Evolutionary conservation across 2,797 vertebrate species (phyloP).

Genomic region (Sciurus vulgaris): DNA sequence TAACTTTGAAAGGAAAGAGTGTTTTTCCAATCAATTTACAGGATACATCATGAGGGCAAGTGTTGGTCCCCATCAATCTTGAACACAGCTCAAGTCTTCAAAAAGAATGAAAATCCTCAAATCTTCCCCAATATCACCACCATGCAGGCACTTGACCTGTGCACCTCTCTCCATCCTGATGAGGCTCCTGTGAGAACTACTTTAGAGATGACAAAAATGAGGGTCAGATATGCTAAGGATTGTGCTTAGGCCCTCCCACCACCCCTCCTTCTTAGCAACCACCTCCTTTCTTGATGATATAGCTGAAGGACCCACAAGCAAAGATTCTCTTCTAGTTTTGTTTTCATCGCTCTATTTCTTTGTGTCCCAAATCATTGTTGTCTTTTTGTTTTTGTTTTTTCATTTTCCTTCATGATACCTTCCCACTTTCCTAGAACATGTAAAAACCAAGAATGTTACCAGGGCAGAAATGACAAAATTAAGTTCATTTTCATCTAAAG

Average conservation of each 20-base stretch:
- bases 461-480: not conserved
- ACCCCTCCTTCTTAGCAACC: not conserved
- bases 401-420: not conserved
- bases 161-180: not conserved
- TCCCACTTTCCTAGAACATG: not conserved
- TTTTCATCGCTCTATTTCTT: not conserved
- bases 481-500: not conserved
- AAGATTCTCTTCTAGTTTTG: not conserved
- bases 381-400: not conserved
- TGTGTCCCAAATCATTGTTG: not conserved
- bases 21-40: too few species aligned
- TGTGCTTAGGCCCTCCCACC: not conserved
- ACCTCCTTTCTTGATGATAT: not conserved
- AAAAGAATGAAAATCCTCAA: too few species aligned
- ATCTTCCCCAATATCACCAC: too few species aligned
- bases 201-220: slow-evolving; percentile 1
- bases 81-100: too few species aligned
- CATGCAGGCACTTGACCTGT: too few species aligned
- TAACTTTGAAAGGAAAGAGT: too few species aligned
- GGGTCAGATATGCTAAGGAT: not conserved
- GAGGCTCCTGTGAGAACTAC: not conserved
- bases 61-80: not conserved
- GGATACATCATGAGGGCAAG: too few species aligned
- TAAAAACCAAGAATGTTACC: not conserved
- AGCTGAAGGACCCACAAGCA: not conserved